Evolutionary conservation across 2,113 vertebrate genomes (phyloP).

Genomic region (Podiceps cristatus): DNA sequence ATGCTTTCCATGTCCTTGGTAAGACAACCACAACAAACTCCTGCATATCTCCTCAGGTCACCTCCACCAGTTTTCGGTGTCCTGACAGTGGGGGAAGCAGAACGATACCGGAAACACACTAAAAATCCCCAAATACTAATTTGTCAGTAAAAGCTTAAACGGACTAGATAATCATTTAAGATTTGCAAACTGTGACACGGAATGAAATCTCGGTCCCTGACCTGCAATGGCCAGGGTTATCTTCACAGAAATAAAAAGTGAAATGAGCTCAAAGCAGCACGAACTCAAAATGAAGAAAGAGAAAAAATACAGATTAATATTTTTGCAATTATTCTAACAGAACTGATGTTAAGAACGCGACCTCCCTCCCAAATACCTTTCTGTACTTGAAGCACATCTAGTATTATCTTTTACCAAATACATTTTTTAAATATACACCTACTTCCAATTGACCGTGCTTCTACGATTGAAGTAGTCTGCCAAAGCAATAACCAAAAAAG

Average conservation of each 20-base stretch:
- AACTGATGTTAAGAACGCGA: not conserved
- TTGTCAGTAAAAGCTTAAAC: not conserved
- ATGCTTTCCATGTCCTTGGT: not conserved
- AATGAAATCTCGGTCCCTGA: not conserved
- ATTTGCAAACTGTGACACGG: not conserved
- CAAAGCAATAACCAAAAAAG: not conserved
- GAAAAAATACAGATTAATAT: not conserved
- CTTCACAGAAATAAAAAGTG: not conserved
- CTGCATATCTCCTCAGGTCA: not conserved
- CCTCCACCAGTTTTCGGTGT: not conserved
- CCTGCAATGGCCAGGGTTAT: not conserved
- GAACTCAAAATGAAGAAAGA: not conserved
- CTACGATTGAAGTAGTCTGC: not conserved
- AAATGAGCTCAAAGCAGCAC: not conserved
- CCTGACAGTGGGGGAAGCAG: not conserved
- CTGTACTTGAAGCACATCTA: not conserved
- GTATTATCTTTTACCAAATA: not conserved
- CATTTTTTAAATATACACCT: not conserved
- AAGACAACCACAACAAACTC: not conserved
- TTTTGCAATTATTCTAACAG: not conserved
- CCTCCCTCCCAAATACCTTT: not conserved
- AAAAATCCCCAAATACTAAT: fast-evolving
- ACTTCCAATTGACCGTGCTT: not conserved
- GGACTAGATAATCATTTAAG: not conserved
- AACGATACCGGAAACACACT: not conserved